Evolutionary conservation across 1,140 invertebrate species (phyloP).

Genomic region (Andricus grossulariae): DNA sequence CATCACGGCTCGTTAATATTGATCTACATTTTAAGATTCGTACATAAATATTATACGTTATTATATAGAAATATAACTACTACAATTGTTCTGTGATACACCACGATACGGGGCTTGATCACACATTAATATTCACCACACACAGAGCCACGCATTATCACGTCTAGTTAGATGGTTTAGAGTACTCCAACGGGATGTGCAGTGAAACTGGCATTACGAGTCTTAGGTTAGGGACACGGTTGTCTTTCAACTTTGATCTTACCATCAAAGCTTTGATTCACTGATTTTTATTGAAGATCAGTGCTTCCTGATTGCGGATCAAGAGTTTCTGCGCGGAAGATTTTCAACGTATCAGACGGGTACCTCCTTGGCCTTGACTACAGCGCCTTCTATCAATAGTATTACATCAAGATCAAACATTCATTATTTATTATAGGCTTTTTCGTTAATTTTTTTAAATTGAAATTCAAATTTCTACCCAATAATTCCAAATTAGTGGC

Average conservation of each 20-base stretch:
- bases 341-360: too few species aligned
- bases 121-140: slow-evolving; percentile 57
- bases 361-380: too few species aligned
- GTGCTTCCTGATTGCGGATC: too few species aligned
- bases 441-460: too few species aligned
- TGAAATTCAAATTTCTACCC: too few species aligned
- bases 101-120: slow-evolving; percentile 76
- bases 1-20: slow-evolving; percentile 72
- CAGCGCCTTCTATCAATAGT: too few species aligned
- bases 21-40: slow-evolving; percentile 71
- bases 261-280: neutral
- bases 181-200: slow-evolving; percentile 36
- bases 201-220: slow-evolving; percentile 41
- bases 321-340: too few species aligned
- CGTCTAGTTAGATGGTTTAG: slow-evolving; percentile 60
- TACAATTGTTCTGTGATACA: slow-evolving; percentile 77
- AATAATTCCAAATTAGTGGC: too few species aligned
- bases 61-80: slow-evolving; percentile 61
- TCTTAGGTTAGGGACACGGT: slow-evolving; percentile 10
- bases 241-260: slow-evolving; percentile 1
- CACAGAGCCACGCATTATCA: slow-evolving; percentile 44
- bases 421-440: too few species aligned
- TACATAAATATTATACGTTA: slow-evolving; percentile 71
- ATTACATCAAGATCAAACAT: too few species aligned
- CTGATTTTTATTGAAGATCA: neutral